phyloP scores from a whole-genome alignment of 2,888 invertebrate genomes.

The Callinectes sapidus region DNA sequence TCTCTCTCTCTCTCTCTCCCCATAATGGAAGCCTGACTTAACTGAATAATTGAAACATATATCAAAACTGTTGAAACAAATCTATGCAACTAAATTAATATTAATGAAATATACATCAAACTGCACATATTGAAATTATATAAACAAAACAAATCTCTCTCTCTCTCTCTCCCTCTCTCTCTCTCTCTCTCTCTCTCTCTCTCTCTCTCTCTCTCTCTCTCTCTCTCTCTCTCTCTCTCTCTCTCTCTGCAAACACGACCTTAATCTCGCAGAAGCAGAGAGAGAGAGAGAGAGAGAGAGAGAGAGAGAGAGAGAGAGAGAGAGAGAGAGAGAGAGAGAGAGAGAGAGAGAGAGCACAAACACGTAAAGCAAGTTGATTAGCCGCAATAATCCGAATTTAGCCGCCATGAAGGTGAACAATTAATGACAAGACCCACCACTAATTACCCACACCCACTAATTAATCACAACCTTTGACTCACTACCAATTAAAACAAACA shows the following conservation, averaged over 20 bases:
- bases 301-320: constrained; percentile 1
- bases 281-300: not conserved
- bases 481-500: not conserved
- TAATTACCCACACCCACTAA: too few relatives aligned
- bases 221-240: constrained; percentile 25
- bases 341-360: not conserved
- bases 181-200: constrained; percentile 18
- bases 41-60: too few relatives aligned
- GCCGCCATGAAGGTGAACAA: not conserved
- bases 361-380: not conserved
- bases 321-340: constrained; percentile 1
- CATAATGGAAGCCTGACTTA: too few relatives aligned
- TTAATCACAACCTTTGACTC: not conserved
- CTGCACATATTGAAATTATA: too few relatives aligned
- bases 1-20: too few relatives aligned
- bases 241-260: not conserved
- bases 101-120: too few relatives aligned
- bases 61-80: too few relatives aligned
- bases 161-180: constrained; percentile 21
- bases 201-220: constrained; percentile 25
- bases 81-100: too few relatives aligned
- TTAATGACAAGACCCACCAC: not conserved
- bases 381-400: not conserved
- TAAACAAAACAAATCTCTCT: not conserved
- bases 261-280: not conserved